Conservation (phyloP, 2,888 invertebrate genomes). For the Spodoptera exigua region DNA sequence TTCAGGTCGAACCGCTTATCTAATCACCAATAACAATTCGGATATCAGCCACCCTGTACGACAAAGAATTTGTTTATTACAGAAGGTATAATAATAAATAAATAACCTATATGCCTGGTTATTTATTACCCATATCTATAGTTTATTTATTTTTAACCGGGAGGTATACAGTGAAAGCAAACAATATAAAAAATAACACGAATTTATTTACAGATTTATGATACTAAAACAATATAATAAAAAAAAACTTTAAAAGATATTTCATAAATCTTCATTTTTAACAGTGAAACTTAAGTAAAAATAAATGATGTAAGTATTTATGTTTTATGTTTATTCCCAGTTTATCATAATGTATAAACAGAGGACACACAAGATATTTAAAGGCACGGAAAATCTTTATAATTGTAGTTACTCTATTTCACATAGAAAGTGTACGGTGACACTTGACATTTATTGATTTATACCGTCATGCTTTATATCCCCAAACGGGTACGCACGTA, state of each 20-base stretch:
- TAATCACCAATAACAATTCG: too few species aligned
- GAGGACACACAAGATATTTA: conserved; percentile 70
- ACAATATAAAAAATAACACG: conserved; percentile 38
- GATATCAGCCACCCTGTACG: too few species aligned
- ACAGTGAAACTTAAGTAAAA: conserved; percentile 16
- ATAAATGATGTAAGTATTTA: conserved; percentile 10
- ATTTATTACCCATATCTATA: too few species aligned
- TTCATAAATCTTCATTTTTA: conserved; percentile 11
- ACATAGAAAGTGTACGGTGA: too few species aligned
- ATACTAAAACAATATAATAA: conserved; percentile 35
- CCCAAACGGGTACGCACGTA: too few species aligned
- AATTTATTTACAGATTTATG: conserved; percentile 54
- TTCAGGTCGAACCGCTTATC: too few species aligned
- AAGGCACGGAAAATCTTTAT: conserved; percentile 63
- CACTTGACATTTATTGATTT: too few species aligned
- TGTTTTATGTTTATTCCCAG: neutral
- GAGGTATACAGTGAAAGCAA: conserved; percentile 17
- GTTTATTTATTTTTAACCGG: neutral
- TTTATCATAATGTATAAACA: conserved; percentile 5
- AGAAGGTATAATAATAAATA: too few species aligned
- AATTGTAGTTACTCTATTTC: conserved; percentile 10
- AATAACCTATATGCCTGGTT: too few species aligned
- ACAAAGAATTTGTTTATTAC: too few species aligned
- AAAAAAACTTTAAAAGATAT: conserved; percentile 19
- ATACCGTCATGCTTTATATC: too few species aligned